These are phyloP conservation scores for Tenebrosternarchus preto DNA, from an alignment of 2,113 vertebrate species.

Conservation along the genomic window DNA sequence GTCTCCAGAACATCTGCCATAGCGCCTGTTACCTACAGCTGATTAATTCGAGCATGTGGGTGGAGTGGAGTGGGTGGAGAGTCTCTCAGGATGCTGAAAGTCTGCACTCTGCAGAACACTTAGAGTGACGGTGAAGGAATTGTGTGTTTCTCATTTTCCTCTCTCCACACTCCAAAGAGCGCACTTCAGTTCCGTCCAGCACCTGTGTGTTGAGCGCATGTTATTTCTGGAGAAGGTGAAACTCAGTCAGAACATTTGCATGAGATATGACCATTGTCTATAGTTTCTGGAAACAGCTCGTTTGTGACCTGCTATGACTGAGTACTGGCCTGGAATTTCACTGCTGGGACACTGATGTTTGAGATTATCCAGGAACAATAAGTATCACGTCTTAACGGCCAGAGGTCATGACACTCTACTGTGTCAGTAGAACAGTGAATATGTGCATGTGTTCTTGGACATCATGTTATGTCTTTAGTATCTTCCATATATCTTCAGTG, in stretches of 20 bases:
- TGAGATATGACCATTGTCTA: constrained; percentile 34
- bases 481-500: no score
- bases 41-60: constrained; percentile 42
- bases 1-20: constrained; percentile 29
- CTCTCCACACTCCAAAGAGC: constrained; percentile 34
- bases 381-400: not conserved
- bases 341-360: not conserved
- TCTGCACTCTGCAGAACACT: constrained; percentile 37
- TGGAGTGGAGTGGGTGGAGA: constrained; percentile 8
- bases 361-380: not conserved
- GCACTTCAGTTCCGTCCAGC: constrained; percentile 1
- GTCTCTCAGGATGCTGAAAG: constrained; percentile 26
- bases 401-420: constrained; percentile 19
- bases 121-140: constrained; percentile 3
- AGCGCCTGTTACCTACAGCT: constrained; percentile 45
- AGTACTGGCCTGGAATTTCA: constrained; percentile 15
- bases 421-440: not conserved
- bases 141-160: constrained; percentile 46
- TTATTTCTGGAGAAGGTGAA: constrained; percentile 41
- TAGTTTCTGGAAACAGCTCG: constrained; percentile 32
- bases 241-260: constrained; percentile 36
- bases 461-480: no score
- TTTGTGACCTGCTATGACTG: constrained; percentile 23
- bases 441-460: not conserved
- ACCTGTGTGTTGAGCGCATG: not conserved